Base-by-base conservation (phyloP, 2,113 vertebrate genomes). In the Callionymus lyra region DNA sequence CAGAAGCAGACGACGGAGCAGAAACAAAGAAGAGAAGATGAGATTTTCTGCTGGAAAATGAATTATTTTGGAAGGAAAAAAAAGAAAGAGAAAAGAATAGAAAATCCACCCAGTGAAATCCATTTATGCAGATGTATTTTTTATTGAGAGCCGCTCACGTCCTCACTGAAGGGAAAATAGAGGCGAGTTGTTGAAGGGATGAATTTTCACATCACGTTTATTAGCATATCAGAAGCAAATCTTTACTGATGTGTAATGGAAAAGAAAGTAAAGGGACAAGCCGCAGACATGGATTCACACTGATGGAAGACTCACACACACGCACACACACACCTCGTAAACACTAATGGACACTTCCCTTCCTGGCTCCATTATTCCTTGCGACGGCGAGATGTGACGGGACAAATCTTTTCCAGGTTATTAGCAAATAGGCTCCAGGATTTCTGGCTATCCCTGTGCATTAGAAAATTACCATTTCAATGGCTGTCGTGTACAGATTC, bases 381-480 rank as follows among this genome's bases (percentile, higher is more conserved):
- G 6, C 0, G 2, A 19, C 45, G 8, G 9, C 48, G 34, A 19
- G 33, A 10, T 40, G 10, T 43, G 41, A 38, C 31, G 16, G 33
- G 15, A 10, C 2, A 2, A 38, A 45, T 67, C 13, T 40, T 33
- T 17, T 18, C 37, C 31, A 50, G 34, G 63, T 59, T 6, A 48
- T 64, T 54, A 56, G 50, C 48, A 52, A 64, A 31, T 57, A 61
- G 58, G 11, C 32, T 34, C 27, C 6, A 35, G 42, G 64, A 64
- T 67, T 60, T 27, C 38, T 19, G 44, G 38, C 33, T 41, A 19
- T 50, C 51, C 39, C 57, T 44, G 46, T 37, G 44, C 37, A 61
- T 53, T 39, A 16, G 47, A 61, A 68, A 66, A 70, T 72, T 51
- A 75, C 55, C 57, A 61, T 75, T 79, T 81, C 64, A 75, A 59